A percentile compares a stretch with the other conserved stretches of the same genome.
Evolutionary conservation across 1,140 invertebrate genomes (phyloP).

Genomic region (Drosophila sproati): DNA sequence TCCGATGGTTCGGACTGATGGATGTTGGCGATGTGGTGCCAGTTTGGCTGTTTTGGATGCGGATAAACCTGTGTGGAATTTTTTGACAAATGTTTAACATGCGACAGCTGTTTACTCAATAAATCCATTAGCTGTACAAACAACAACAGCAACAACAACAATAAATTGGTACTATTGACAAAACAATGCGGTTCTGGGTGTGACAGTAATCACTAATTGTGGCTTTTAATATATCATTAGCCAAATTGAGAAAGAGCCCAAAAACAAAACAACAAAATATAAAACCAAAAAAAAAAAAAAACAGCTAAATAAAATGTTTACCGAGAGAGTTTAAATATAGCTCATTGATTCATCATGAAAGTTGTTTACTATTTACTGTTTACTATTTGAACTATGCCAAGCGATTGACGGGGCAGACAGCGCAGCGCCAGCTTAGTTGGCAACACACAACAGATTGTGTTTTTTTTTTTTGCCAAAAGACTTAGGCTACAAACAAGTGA

Average conservation of each 20-base stretch:
- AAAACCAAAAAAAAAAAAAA: background rate
- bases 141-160: constrained; percentile 40
- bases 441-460: constrained; percentile 44
- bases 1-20: background rate
- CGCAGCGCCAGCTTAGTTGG: constrained; percentile 70
- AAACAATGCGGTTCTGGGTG: constrained; percentile 57
- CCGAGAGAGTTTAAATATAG: constrained; percentile 4
- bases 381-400: constrained; percentile 15
- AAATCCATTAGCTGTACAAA: constrained; percentile 80
- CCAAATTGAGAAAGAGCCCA: constrained; percentile 18
- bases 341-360: constrained; percentile 23
- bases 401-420: constrained; percentile 57
- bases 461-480: constrained; percentile 55
- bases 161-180: constrained; percentile 67
- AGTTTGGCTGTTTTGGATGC: constrained; percentile 22
- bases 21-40: constrained; percentile 26
- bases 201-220: constrained; percentile 70
- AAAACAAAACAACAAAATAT: background rate
- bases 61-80: constrained; percentile 66
- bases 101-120: constrained; percentile 79
- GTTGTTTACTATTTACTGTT: constrained; percentile 18
- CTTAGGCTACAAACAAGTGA: constrained; percentile 70
- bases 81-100: constrained; percentile 76
- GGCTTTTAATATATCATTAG: constrained; percentile 64
- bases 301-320: background rate